Percentiles rank a stretch among this genome's conserved stretches.
Evolutionary conservation across 1,140 invertebrate species (phyloP).

Genomic region (Elymnias hypermnestra): DNA sequence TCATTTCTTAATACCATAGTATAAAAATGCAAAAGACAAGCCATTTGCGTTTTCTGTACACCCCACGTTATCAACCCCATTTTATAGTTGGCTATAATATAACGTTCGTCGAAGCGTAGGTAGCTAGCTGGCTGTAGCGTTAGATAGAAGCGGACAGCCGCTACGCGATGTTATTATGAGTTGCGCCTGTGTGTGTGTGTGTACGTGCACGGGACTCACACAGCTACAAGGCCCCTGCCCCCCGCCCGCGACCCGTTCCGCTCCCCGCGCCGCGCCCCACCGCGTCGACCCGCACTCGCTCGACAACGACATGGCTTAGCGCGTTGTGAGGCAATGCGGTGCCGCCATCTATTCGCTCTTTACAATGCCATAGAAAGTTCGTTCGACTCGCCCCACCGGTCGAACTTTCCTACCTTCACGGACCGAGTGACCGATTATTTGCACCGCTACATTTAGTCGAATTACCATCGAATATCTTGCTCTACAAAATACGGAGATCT

Average conservation of each 20-base stretch:
- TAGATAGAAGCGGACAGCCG: constrained; percentile 59
- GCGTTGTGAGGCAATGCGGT: constrained; percentile 67
- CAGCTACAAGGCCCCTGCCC: constrained; percentile 20
- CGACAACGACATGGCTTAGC: constrained; percentile 53
- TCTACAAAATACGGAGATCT: no score
- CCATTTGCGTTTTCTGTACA: constrained; percentile 30
- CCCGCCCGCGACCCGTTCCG: constrained; percentile 25
- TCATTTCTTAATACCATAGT: constrained; percentile 9
- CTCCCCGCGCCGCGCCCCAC: constrained; percentile 26
- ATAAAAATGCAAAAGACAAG: constrained; percentile 13
- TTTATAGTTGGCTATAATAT: constrained; percentile 60
- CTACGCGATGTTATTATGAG: constrained; percentile 59
- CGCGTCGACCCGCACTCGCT: constrained; percentile 30
- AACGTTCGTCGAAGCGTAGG: constrained; percentile 54
- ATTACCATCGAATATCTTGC: constrained; percentile 19
- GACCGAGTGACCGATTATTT: constrained; percentile 33
- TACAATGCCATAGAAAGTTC: constrained; percentile 74
- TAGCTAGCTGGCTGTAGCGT: constrained; percentile 65
- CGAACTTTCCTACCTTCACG: constrained; percentile 62
- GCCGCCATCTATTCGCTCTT: constrained; percentile 62
- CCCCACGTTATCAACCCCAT: constrained; percentile 58
- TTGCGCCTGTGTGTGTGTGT: constrained; percentile 43
- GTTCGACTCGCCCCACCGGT: constrained; percentile 59
- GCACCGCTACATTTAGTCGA: constrained; percentile 31
- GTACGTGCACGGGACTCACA: constrained; percentile 40